Evolutionary conservation across 2,113 vertebrate genomes (phyloP).

Genomic region (pig (Sus scrofa)): T2T-Sscrofa CM000812.6:87304501-87305000

Average conservation of each 20-base stretch:
- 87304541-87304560: neutral
- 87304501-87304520: neutral
- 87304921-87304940: neutral
- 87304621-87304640: neutral
- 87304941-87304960: neutral
- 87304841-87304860: neutral
- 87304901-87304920: neutral
- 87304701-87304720: neutral
- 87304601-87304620: neutral
- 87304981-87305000: neutral
- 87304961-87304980: neutral
- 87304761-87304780: neutral
- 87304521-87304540: constrained; percentile 28
- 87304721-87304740: neutral
- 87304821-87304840: neutral
- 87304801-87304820: constrained; percentile 15
- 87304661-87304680: neutral
- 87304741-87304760: neutral
- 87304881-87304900: neutral
- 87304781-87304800: neutral
- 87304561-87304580: neutral
- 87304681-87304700: neutral
- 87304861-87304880: neutral
- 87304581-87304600: neutral
- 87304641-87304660: neutral